phyloP scores from a whole-genome alignment of 1,140 invertebrate genomes.

The Drosophila arizonae region DNA sequence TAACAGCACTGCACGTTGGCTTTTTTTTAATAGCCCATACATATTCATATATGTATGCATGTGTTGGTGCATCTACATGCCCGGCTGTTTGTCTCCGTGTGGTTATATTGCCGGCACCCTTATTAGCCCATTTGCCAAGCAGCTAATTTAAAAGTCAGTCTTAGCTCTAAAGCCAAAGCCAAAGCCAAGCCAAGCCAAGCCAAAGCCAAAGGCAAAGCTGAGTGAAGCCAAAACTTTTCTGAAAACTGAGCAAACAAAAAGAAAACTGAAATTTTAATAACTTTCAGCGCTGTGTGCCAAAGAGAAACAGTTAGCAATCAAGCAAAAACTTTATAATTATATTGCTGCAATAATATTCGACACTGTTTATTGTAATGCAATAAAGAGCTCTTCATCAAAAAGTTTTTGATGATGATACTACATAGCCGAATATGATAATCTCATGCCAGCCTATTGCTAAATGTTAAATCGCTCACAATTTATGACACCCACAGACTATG shows the following conservation, averaged over 20 bases:
- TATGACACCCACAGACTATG: not conserved
- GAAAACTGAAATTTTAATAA: not conserved
- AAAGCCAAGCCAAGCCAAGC: no score
- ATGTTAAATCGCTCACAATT: not conserved
- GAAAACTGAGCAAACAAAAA: not conserved
- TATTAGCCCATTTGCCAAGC: conserved; percentile 41
- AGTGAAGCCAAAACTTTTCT: conserved; percentile 1
- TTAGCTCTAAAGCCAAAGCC: conserved; percentile 10
- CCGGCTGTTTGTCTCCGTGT: not conserved
- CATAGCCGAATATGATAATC: no score
- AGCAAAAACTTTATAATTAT: no score
- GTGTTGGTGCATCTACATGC: not conserved
- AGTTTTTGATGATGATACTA: no score
- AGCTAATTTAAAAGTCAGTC: conserved; percentile 39
- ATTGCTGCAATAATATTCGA: no score
- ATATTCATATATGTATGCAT: not conserved
- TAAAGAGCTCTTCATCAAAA: no score
- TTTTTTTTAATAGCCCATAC: conserved; percentile 45
- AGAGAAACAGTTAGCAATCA: not conserved
- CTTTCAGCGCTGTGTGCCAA: not conserved
- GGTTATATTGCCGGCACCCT: conserved; percentile 27
- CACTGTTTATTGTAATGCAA: no score
- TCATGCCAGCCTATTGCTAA: not conserved
- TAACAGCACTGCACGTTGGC: conserved; percentile 45
- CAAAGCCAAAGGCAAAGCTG: no score